A percentile compares a stretch with the other conserved stretches of the same genome.
phyloP scores from a whole-genome alignment of 2,113 vertebrate species.

The Oreochromis tanganicae region DNA sequence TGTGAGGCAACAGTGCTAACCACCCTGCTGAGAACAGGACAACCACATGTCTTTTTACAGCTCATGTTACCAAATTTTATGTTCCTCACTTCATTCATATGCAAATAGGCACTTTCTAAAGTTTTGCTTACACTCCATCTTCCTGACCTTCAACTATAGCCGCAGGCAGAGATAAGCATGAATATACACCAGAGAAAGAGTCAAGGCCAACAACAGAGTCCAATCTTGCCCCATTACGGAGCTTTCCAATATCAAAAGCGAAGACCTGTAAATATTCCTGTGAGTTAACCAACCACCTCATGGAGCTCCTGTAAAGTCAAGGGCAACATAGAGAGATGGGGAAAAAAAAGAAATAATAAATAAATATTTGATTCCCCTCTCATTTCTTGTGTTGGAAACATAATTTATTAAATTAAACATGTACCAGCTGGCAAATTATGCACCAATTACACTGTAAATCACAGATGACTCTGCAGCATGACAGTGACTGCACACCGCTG shows the following conservation, averaged over 20 bases:
- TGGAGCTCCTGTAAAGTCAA: background rate
- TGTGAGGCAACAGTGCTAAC: background rate
- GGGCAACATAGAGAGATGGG: background rate
- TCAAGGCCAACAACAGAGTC: background rate
- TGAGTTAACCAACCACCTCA: background rate
- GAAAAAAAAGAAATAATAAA: background rate
- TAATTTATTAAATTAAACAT: slow-evolving; percentile 60
- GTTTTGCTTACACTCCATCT: background rate
- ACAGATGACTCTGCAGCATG: slow-evolving; percentile 60
- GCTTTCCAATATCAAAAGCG: background rate
- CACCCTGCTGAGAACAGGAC: background rate
- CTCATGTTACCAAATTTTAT: background rate
- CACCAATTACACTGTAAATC: slow-evolving; percentile 67
- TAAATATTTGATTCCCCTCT: slow-evolving; percentile 12
- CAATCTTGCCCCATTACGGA: background rate
- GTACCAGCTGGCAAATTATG: slow-evolving; percentile 66
- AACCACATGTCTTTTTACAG: background rate
- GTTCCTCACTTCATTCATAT: background rate
- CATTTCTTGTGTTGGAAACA: slow-evolving; percentile 40
- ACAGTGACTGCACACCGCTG: slow-evolving; percentile 57
- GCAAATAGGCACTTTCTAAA: background rate
- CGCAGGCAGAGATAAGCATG: background rate
- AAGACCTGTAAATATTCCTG: background rate
- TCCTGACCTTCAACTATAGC: background rate
- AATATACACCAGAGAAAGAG: background rate